Evolutionary conservation across 2,113 vertebrate genomes (phyloP), one percentile per base, ranked within the genome.

Genomic region (Neopipo cinnamomea): DNA sequence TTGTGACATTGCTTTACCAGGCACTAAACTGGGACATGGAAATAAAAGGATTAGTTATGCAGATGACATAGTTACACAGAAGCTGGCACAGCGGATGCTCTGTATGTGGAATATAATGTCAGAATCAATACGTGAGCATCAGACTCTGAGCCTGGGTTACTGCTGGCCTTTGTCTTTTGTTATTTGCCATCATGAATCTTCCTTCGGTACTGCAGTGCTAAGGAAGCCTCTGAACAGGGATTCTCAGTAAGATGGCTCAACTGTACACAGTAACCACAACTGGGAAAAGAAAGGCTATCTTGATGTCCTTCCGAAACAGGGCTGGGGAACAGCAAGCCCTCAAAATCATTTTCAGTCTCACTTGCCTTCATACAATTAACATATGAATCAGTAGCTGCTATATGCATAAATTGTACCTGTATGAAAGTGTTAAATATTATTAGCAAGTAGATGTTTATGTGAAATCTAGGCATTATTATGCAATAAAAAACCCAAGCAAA

Each of bases 1-100:
- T 76, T 85, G 75, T 83, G 58, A 58, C 55, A 17, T 39, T 66
- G 58, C 67, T 80, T 85, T 76, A 70, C 18, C 59, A 86, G 59
- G 59, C 65, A 35, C 78, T 85, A 73, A 88, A 83, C 13, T 62
- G 85, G 78, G 75, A 70, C 75, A 21, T 7, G 44, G 82, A 80
- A 88, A 83, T 95, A 74, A 85, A 97, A 83, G 71, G 46, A 83
- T 88, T 96, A 92, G 72, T 65, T 94, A 93, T 85, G 55, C 67
- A 91, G 78, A 41, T 91, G 71, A 72, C 75, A 63, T 52, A 85
- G 62, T 85, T 85, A 73, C 71, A 75, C 47, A 76, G 74, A 68
- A 79, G 18, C 72, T 83, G 75, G 71, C 42, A 70, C 37, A 55
- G 58, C 0, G 3, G 42, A 76, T 56, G 28, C 23, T 76, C 37